phyloP scores from a whole-genome alignment of 2,113 vertebrate genomes.

The Heliornis fulica region DNA sequence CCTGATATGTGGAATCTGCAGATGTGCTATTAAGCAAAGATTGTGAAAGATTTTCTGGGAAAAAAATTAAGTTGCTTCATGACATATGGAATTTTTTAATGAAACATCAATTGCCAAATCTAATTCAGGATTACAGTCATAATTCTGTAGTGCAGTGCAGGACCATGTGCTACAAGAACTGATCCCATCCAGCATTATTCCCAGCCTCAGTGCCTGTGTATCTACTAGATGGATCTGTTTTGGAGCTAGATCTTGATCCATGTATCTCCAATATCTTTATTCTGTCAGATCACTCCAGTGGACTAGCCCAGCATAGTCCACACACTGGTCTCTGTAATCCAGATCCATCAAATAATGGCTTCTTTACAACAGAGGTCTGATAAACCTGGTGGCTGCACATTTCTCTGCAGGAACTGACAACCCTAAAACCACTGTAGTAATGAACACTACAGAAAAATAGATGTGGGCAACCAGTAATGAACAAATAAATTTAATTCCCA shows the following conservation, averaged over 20 bases:
- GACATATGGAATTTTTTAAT: background rate
- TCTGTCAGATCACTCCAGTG: background rate
- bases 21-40: background rate
- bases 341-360: background rate
- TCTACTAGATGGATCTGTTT: background rate
- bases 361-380: background rate
- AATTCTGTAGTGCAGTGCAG: too few species aligned
- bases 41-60: background rate
- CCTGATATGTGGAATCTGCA: background rate
- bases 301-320: background rate
- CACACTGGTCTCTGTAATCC: background rate
- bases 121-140: background rate
- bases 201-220: background rate
- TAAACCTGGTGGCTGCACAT: background rate
- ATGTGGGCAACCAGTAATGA: background rate
- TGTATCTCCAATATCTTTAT: background rate
- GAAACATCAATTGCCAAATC: background rate
- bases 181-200: background rate
- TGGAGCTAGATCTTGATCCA: background rate
- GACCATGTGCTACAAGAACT: background rate
- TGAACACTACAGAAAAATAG: background rate
- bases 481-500: background rate
- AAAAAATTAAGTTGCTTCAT: background rate
- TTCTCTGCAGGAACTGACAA: background rate
- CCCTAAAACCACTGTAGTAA: background rate